Percentiles rank a stretch among this genome's conserved stretches.
Evolutionary conservation across 2,888 invertebrate genomes (phyloP).

Genomic region (Drosophila limbata): DNA sequence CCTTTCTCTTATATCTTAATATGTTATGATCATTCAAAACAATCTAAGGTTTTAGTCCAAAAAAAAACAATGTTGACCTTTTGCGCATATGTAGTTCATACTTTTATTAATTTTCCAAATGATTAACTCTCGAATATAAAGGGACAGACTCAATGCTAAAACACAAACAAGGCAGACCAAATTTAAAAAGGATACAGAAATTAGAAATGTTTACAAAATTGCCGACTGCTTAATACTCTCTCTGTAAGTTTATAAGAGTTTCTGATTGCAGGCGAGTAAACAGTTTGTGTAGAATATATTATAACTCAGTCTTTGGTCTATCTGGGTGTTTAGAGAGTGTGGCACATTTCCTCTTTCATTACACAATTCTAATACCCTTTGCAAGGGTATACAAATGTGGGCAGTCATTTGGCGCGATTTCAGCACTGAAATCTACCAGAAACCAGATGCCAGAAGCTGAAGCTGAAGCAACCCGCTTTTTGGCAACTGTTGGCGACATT

Average conservation of each 20-base stretch:
- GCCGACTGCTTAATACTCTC: neutral
- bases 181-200: neutral
- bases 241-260: neutral
- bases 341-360: neutral
- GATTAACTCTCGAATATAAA: neutral
- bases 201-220: neutral
- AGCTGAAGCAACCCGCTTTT: conserved; percentile 28
- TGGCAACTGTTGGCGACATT: conserved; percentile 76
- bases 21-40: neutral
- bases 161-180: neutral
- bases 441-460: neutral
- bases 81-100: neutral
- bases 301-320: neutral
- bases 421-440: conserved; percentile 13
- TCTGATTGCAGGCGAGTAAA: neutral
- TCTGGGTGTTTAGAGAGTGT: neutral
- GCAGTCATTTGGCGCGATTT: conserved; percentile 42
- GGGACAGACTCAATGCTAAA: neutral
- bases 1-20: neutral
- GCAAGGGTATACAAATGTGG: neutral
- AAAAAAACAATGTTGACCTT: neutral
- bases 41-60: neutral
- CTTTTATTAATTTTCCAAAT: conserved; percentile 3
- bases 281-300: neutral
- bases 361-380: neutral